These are phyloP conservation scores for Numida meleagris DNA, from an alignment of 2,113 vertebrate genomes.

Conservation along the genomic window DNA sequence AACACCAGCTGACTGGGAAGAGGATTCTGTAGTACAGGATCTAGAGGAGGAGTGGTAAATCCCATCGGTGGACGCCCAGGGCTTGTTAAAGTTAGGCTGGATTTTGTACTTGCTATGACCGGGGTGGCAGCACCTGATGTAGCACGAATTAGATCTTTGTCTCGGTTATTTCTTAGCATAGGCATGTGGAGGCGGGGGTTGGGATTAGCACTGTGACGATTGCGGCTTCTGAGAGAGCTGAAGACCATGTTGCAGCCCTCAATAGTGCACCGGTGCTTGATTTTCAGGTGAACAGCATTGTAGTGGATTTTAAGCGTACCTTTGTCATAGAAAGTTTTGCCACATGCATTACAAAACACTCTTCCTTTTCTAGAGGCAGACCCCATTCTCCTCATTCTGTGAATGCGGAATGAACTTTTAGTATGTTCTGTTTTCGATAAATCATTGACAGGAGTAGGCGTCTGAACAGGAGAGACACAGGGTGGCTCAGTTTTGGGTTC, in stretches of 20 bases:
- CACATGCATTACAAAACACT: conserved; percentile 98
- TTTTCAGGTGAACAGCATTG: conserved; percentile 98
- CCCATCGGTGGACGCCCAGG: conserved; percentile 94
- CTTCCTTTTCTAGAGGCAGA: conserved; percentile 96
- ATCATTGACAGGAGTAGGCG: conserved; percentile 78
- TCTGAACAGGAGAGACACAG: conserved; percentile 86
- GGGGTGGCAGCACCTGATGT: conserved; percentile 90
- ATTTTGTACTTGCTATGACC: conserved; percentile 96
- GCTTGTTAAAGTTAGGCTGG: conserved; percentile 91
- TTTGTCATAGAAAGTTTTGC: conserved; percentile 99
- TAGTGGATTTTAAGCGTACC: conserved; percentile 99
- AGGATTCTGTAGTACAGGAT: conserved; percentile 92
- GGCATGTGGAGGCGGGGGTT: conserved; percentile 99
- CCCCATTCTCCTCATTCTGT: conserved; percentile 97
- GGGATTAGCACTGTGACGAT: conserved; percentile 98
- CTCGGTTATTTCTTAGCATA: conserved; percentile 98
- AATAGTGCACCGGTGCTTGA: conserved; percentile 98
- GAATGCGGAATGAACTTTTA: conserved; percentile 96
- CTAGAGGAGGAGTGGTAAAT: conserved; percentile 94
- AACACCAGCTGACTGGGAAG: conserved; percentile 94
- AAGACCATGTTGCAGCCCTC: conserved; percentile 99
- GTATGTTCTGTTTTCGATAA: conserved; percentile 91
- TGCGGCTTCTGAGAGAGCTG: conserved; percentile 96
- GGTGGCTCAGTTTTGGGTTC: conserved; percentile 95
- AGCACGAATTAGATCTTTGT: conserved; percentile 97